These are phyloP conservation scores for Mus musculus DNA, from an alignment of 2,113 vertebrate genomes.

Conservation along the genomic window DNA sequence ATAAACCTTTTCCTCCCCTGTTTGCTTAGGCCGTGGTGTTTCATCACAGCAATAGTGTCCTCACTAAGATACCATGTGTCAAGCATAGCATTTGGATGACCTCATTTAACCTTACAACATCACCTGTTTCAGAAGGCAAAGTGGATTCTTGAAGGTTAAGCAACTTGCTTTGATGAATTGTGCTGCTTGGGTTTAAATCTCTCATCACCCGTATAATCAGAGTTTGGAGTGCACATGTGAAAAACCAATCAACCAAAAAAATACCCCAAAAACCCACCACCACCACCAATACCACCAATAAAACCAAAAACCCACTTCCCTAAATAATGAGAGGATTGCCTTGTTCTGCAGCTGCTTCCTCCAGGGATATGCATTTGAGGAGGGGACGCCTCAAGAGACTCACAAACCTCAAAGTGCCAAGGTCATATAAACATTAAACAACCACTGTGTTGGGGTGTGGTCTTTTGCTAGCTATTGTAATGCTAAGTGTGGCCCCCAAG, in stretches of 20 bases:
- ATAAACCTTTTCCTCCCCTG: neutral
- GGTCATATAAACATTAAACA: neutral
- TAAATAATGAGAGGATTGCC: neutral
- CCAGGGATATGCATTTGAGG: neutral
- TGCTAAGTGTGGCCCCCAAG: too few relatives aligned
- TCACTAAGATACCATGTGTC: too few relatives aligned
- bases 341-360: neutral
- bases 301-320: neutral
- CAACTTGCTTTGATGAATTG: neutral
- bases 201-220: too few relatives aligned
- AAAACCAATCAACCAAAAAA: neutral
- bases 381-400: neutral
- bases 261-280: too few relatives aligned
- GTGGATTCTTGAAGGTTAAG: neutral
- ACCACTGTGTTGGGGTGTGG: neutral
- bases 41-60: neutral
- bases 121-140: neutral
- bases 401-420: neutral
- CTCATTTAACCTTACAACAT: neutral
- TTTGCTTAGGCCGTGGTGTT: neutral
- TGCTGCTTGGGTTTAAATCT: neutral
- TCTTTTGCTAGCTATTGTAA: too few relatives aligned
- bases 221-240: too few relatives aligned
- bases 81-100: neutral
- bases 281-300: too few relatives aligned